These are phyloP conservation scores for Campoletis sonorensis DNA, from an alignment of 1,140 invertebrate genomes.

Conservation along the genomic window DNA sequence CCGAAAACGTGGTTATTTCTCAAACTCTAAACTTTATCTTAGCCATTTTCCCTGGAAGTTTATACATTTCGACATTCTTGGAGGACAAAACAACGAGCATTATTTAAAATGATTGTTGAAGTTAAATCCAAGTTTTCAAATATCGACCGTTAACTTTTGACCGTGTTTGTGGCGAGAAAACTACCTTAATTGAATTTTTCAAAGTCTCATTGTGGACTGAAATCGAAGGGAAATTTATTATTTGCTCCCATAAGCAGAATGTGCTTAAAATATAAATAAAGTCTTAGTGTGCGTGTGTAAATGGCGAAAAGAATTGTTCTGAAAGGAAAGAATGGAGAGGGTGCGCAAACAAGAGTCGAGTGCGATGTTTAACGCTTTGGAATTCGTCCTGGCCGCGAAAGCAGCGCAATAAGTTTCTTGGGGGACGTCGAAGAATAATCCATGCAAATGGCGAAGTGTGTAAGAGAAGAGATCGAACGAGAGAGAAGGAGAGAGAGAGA, in stretches of 20 bases:
- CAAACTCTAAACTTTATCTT: too few relatives aligned
- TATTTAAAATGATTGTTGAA: too few relatives aligned
- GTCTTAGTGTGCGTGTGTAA: neutral
- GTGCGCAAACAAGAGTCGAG: slow-evolving; percentile 9
- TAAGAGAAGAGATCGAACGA: neutral
- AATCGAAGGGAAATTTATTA: neutral
- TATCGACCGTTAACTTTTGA: too few relatives aligned
- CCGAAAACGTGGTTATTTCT: too few relatives aligned
- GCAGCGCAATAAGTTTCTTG: neutral
- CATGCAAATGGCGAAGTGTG: slow-evolving; percentile 56
- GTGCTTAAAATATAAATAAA: neutral
- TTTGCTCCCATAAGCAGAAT: neutral
- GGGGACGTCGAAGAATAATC: slow-evolving; percentile 50
- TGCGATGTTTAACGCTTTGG: slow-evolving; percentile 50
- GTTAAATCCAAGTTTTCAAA: too few relatives aligned
- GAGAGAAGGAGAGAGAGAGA: neutral
- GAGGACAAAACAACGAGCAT: too few relatives aligned
- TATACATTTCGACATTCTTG: too few relatives aligned
- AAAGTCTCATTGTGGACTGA: neutral
- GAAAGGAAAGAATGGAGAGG: slow-evolving; percentile 52
- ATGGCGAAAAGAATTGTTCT: slow-evolving; percentile 32
- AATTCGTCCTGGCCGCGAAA: slow-evolving; percentile 56
- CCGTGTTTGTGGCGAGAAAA: too few relatives aligned
- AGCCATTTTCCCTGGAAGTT: too few relatives aligned
- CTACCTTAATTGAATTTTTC: neutral